Evolutionary conservation across 1,140 invertebrate species (phyloP), one percentile per base, ranked within the genome.

Genomic region (Heliconius congener): DNA sequence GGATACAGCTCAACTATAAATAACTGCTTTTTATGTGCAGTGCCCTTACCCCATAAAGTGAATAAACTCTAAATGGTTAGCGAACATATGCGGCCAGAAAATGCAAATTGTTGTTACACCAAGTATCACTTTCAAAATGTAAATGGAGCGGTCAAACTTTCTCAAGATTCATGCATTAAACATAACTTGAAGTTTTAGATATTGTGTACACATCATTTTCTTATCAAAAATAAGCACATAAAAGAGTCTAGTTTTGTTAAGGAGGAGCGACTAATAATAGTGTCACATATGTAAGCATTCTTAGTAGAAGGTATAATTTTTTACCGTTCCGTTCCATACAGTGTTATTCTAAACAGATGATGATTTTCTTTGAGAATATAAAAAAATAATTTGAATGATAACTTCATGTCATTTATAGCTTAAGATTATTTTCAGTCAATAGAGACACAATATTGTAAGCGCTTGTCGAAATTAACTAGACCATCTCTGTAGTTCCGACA

Each of bases 61-160:
- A 30, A 71, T 16, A 80, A 75, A 80, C 76, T 78, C 70, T 78
- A 71, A 82, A 82, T 78, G 78, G 73, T 83, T 74, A 52, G 18
- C 8, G 72, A 88, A 90, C 90, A 88, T 83, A 85, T 84, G 87
- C 82, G 81, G 83, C 74, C 83, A 84, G 86, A 80, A 86, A 88
- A 92, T 92, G 90, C 90, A 90, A 92, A 93, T 90, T 74, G 75
- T 78, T 84, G 83, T 80, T 84, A 74, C 80, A 83, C 77, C 84
- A 80, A 84, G 85, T 85, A 89, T 88, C 86, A 90, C 86, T 91
- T 89, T 86, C 84, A 87, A 91, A 90, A 91, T 93, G 89, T 87
- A 92, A 93, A 93, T 93, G 87, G 86, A 87, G 89, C 86, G 90
- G 89, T 90, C 90, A 88, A 90, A 93, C 87, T 87, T 85, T 76